Evolutionary conservation across 2,797 vertebrate genomes (phyloP).

Genomic region (Hyperoplus immaculatus): DNA sequence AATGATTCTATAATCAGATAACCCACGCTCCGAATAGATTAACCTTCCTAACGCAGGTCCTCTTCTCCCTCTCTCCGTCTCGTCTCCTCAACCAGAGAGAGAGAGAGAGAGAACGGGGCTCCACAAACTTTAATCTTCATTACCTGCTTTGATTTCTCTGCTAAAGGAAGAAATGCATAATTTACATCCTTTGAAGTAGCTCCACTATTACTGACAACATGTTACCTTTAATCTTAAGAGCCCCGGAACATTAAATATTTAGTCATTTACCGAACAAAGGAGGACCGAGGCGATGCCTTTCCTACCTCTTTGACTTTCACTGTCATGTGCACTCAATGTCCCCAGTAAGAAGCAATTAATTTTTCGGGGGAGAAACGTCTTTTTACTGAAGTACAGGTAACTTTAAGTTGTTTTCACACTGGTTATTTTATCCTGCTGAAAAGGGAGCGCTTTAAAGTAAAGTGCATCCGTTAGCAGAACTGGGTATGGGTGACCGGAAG

Average conservation of each 20-base stretch:
- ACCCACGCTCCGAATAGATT: slow-evolving; percentile 86
- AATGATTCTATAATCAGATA: slow-evolving; percentile 88
- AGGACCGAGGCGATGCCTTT: slow-evolving; percentile 81
- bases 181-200: slow-evolving; percentile 89
- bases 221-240: slow-evolving; percentile 90
- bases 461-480: slow-evolving; percentile 86
- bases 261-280: slow-evolving; percentile 89
- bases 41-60: slow-evolving; percentile 84
- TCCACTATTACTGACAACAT: slow-evolving; percentile 89
- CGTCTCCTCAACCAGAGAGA: slow-evolving; percentile 62
- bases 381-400: slow-evolving; percentile 81
- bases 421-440: slow-evolving; percentile 82
- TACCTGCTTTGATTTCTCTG: slow-evolving; percentile 89
- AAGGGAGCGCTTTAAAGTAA: slow-evolving; percentile 84
- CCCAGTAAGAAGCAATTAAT: slow-evolving; percentile 87
- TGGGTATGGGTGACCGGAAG: slow-evolving; percentile 81
- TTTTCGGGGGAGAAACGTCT: slow-evolving; percentile 75
- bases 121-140: slow-evolving; percentile 89
- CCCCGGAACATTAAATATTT: slow-evolving; percentile 90
- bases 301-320: slow-evolving; percentile 84
- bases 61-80: slow-evolving; percentile 67
- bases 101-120: slow-evolving; percentile 55
- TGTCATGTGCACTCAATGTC: slow-evolving; percentile 84
- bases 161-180: slow-evolving; percentile 90
- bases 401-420: slow-evolving; percentile 82